Evolutionary conservation across 2,888 invertebrate species (phyloP), one percentile per base, ranked within the genome.

Genomic region (Cloeon dipterum): DNA sequence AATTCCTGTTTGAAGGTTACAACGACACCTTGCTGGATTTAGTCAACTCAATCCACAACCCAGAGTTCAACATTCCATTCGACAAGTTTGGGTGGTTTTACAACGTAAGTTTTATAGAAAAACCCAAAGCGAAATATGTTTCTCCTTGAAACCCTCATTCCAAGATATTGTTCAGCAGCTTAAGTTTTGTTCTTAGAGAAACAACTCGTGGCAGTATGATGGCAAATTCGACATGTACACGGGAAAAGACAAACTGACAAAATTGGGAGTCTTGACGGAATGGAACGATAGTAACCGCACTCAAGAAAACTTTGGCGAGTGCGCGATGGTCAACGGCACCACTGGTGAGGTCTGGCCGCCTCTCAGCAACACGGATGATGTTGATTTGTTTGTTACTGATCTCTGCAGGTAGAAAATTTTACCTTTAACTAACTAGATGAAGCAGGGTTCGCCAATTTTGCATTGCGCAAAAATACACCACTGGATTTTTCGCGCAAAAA

Each of bases 31-130:
- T 85, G 8, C 56, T 88, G 32, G 51, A 65, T 44, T 45, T 74
- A 42, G 62, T 65, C 26, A 38, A 57, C 29, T 52, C 63, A 46
- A 44, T 74, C 26, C 54, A 72, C 43, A 48, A 68, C 18, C 54
- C 65, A 0, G 45, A 45, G 8, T 26, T 45, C 4, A 44, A 57
- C 2, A 65, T 82, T 45, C 79, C 79, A 0, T 76, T 65, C 46
- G 70, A 68, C 21, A 75, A 68, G 48, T 88, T 91, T 54, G 89
- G 78, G 8, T 85, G 86, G 79, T 81, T 89, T 52, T 75, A 72
- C 50, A 57, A 56, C 37, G 81, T 81, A 53, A 66, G 70, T 63
- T 43, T 19, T 25, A 32, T 18, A 29, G 21, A 11, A 20, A 36
- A 35, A 3, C 17, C 21, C 13, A 21, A 4, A 3, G 7, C 18